Evolutionary conservation across 1,140 invertebrate species (phyloP).

Genomic region (Monomorium pharaonis): DNA sequence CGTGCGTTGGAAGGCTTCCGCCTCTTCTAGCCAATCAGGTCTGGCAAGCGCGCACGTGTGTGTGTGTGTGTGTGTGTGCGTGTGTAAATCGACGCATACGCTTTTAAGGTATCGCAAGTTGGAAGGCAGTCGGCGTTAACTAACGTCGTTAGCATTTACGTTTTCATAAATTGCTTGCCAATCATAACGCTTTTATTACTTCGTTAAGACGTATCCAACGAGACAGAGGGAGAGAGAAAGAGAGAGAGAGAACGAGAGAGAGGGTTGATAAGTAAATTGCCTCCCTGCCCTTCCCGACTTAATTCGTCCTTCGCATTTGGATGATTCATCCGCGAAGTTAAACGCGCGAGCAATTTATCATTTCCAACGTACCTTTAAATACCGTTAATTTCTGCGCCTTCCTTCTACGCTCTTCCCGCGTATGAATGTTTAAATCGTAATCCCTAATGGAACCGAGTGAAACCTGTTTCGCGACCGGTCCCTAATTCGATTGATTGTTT

Average conservation of each 20-base stretch:
- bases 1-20: constrained; percentile 52
- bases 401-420: background rate
- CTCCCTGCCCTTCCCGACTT: background rate
- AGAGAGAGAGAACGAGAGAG: too few relatives aligned
- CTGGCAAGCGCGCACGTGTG: constrained; percentile 5
- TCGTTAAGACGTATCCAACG: constrained; percentile 19
- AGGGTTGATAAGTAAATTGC: constrained; percentile 25
- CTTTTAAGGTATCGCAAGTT: constrained; percentile 44
- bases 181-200: constrained; percentile 34
- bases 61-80: background rate
- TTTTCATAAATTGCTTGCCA: constrained; percentile 46
- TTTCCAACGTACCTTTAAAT: background rate
- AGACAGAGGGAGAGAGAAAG: background rate
- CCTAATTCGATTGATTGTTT: constrained; percentile 50
- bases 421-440: constrained; percentile 38
- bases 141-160: constrained; percentile 18
- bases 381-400: constrained; percentile 1
- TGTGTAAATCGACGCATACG: background rate
- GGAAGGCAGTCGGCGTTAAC: constrained; percentile 10
- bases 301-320: constrained; percentile 8
- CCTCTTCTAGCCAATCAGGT: constrained; percentile 49
- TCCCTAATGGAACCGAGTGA: constrained; percentile 40
- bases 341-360: background rate
- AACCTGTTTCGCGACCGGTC: constrained; percentile 26
- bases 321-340: background rate